phyloP scores from a whole-genome alignment of 2,113 vertebrate genomes.

The Chlorodrepanis virens region DNA sequence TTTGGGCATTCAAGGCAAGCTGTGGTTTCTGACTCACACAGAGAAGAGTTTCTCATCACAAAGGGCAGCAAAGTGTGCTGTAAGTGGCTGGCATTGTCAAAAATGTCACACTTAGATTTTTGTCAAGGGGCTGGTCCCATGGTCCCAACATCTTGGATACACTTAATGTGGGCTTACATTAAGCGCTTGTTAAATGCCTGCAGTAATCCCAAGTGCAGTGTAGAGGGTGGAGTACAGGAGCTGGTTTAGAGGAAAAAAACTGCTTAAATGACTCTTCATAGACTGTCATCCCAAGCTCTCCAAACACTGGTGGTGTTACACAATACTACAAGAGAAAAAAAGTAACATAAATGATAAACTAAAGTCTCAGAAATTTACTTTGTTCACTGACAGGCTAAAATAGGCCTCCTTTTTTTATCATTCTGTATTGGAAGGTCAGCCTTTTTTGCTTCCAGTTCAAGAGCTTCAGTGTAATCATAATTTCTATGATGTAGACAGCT shows the following conservation, averaged over 20 bases:
- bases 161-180: neutral
- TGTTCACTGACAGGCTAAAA: neutral
- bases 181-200: neutral
- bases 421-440: neutral
- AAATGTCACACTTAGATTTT: neutral
- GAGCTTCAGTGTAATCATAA: neutral
- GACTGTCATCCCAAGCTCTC: neutral
- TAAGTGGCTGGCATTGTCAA: neutral
- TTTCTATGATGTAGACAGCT: neutral
- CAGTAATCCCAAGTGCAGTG: neutral
- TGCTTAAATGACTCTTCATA: neutral
- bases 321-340: neutral
- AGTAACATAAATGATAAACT: neutral
- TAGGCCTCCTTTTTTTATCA: neutral
- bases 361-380: neutral
- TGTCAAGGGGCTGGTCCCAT: neutral
- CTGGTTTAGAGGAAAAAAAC: neutral
- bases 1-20: fast-evolving
- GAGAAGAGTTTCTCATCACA: neutral
- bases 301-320: neutral
- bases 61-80: neutral
- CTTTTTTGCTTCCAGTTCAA: neutral
- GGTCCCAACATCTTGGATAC: neutral
- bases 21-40: neutral
- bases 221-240: neutral